Percentiles rank a stretch among this genome's conserved stretches.
Evolutionary conservation across 2,113 vertebrate species (phyloP).

Genomic region (Trachemys scripta): DNA sequence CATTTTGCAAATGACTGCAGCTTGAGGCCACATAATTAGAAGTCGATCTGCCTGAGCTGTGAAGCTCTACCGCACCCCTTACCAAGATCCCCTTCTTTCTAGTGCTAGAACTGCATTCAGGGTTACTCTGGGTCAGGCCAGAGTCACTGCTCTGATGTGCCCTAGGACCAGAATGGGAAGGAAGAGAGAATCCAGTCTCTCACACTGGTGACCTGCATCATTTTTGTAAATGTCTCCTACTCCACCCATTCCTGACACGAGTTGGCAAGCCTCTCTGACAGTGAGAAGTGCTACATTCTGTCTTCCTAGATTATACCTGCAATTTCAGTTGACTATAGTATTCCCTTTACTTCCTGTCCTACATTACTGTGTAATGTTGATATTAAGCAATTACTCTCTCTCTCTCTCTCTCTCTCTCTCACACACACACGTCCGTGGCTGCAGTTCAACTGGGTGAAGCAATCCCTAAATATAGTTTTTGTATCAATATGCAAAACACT

Average conservation of each 20-base stretch:
- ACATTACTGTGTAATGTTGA: not conserved
- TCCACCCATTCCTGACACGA: not conserved
- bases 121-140: not conserved
- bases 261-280: not conserved
- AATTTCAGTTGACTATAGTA: not conserved
- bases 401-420: not conserved
- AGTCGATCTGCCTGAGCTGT: not conserved
- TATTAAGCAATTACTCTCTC: not conserved
- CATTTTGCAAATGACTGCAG: not conserved
- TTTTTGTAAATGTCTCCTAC: not conserved
- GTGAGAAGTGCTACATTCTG: not conserved
- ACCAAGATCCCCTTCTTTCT: not conserved
- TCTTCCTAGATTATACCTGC: not conserved
- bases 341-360: not conserved
- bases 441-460: not conserved
- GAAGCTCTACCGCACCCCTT: not conserved
- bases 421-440: not conserved
- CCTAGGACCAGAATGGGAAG: not conserved
- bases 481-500: not conserved
- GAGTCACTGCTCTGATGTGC: not conserved
- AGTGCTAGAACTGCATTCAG: not conserved
- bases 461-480: not conserved
- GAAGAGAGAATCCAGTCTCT: not conserved
- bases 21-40: not conserved
- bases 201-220: not conserved